These are phyloP conservation scores for Sturnus vulgaris DNA, from an alignment of 2,113 vertebrate genomes.

Conservation along the genomic window DNA sequence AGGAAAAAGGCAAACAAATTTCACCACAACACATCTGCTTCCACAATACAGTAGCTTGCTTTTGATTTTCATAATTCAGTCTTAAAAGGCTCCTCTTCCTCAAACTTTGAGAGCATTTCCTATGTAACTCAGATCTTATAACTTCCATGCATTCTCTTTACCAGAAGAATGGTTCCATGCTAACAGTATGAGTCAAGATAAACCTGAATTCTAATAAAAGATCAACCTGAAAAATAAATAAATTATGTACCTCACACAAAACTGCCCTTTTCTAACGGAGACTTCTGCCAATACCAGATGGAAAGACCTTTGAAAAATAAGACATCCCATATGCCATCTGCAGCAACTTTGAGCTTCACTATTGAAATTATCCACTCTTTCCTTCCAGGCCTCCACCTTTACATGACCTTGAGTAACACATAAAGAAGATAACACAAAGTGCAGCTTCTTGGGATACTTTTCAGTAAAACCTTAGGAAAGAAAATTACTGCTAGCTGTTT, in stretches of 20 bases:
- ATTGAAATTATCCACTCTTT: constrained; percentile 8
- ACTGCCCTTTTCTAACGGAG: constrained; percentile 48
- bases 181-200: not conserved
- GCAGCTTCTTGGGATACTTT: constrained; percentile 1
- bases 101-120: not conserved
- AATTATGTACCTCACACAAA: not conserved
- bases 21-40: not conserved
- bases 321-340: constrained; percentile 32
- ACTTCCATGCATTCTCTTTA: not conserved
- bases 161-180: not conserved
- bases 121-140: not conserved
- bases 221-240: not conserved
- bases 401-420: constrained; percentile 38
- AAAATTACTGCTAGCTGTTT: constrained; percentile 57
- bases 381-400: constrained; percentile 28
- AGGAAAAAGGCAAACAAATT: not conserved
- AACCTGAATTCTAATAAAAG: not conserved
- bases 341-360: not conserved
- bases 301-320: constrained; percentile 62
- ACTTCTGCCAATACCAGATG: constrained; percentile 49
- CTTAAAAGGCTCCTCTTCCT: not conserved
- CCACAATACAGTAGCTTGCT: not conserved
- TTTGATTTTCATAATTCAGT: not conserved
- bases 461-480: constrained; percentile 45
- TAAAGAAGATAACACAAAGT: not conserved